Conservation (phyloP, 1,140 invertebrate species). For the Heliconius himera region DNA sequence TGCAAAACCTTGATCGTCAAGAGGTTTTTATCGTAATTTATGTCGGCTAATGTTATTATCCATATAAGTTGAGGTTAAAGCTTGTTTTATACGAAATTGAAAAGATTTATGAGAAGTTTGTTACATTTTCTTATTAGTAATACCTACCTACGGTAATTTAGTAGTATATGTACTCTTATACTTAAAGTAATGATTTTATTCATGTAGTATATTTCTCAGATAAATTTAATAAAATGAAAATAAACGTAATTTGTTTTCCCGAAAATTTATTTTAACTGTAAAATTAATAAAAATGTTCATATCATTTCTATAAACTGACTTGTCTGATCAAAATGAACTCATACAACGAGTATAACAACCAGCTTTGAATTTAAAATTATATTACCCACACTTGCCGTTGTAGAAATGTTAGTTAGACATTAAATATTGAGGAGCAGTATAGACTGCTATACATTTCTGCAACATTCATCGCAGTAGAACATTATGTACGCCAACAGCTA, state of each 20-base stretch:
- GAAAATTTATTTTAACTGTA: too few relatives aligned
- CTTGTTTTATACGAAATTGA: constrained; percentile 19
- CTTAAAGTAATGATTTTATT: not conserved
- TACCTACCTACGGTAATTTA: not conserved
- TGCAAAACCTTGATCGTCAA: constrained; percentile 38
- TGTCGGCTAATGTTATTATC: constrained; percentile 27
- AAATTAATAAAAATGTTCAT: not conserved
- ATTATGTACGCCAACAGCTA: constrained; percentile 57
- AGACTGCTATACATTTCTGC: constrained; percentile 46
- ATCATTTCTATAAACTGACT: not conserved
- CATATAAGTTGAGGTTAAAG: constrained; percentile 8
- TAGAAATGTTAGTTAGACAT: constrained; percentile 69
- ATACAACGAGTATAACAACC: constrained; percentile 22
- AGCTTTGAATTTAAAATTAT: constrained; percentile 64
- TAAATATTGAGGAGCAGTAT: constrained; percentile 67
- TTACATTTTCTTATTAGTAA: not conserved
- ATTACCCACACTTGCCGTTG: constrained; percentile 56
- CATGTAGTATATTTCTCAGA: not conserved
- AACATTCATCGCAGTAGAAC: constrained; percentile 63
- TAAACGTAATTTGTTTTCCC: too few relatives aligned
- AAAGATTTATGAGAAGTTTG: constrained; percentile 1
- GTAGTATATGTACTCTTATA: not conserved
- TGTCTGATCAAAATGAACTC: not conserved
- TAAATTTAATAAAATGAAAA: too few relatives aligned
- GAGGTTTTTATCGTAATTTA: constrained; percentile 33